Evolutionary conservation across 2,113 vertebrate species (phyloP).

Genomic region (Aegotheles bennettii): DNA sequence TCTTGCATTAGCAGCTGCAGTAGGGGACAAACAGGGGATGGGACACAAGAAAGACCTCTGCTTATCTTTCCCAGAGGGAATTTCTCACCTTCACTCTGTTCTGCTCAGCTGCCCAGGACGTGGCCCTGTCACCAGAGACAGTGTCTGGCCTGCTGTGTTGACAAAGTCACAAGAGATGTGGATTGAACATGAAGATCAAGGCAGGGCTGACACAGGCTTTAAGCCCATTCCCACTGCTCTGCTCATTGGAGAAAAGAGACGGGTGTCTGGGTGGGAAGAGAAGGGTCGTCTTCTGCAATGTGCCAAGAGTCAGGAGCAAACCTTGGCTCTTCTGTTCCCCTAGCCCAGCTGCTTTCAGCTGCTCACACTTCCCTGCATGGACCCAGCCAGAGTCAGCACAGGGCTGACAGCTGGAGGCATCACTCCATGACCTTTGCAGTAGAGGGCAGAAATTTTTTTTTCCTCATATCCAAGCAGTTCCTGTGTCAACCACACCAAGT

Average conservation of each 20-base stretch:
- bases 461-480: neutral
- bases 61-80: constrained; percentile 4
- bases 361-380: neutral
- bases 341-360: neutral
- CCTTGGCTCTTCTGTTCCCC: neutral
- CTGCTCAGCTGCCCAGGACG: neutral
- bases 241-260: neutral
- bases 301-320: neutral
- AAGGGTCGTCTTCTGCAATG: neutral
- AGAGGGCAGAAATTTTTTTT: neutral
- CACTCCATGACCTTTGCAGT: neutral
- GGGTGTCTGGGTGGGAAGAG: neutral
- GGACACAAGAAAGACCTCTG: neutral
- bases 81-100: constrained; percentile 30
- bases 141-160: neutral
- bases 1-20: neutral
- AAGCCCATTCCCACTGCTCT: neutral
- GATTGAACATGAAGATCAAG: constrained; percentile 32
- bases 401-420: neutral
- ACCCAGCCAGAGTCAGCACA: neutral
- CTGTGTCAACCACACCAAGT: neutral
- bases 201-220: constrained; percentile 23
- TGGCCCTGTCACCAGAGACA: neutral
- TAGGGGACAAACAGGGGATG: neutral
- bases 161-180: constrained; percentile 39